Evolutionary conservation across 2,113 vertebrate species (phyloP), one percentile per base, ranked within the genome.

Genomic region (Apaloderma vittatum): DNA sequence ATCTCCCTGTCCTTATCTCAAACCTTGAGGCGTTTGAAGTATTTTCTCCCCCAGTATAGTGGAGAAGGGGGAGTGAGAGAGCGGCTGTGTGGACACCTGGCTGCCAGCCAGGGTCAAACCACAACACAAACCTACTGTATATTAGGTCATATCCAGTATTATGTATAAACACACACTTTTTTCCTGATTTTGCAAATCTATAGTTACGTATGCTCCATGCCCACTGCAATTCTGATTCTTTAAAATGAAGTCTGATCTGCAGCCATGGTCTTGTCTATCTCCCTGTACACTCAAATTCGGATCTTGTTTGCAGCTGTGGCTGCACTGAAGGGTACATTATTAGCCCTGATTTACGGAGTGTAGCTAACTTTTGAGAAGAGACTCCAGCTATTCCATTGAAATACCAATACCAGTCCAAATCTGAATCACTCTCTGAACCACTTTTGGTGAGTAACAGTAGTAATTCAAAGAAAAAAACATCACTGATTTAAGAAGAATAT

Each of bases 381-480:
- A 51, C 36, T 62, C 37, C 66, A 78, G 29, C 62, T 14, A 54
- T 74, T 66, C 29, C n/a, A 65, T 29, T 58, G 23, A 80, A 93
- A 90, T 77, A 74, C 36, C 29, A 67, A 58, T 68, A 49, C 8
- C 13, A 27, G 19, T 85, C 48, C 45, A 30, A 80, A 78, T 82
- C 51, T 76, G 74, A 88, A 91, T 75, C 43, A 65, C 12, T 80
- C 43, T 12, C n/a, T 48, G 45, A 59, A 58, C 15, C 15, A 78
- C 19, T 84, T 74, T 46, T 76, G 30, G 55, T 78, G 45, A 67
- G 65, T 17, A 82, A 32, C 40, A 36, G 15, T 52, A 73, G 52
- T 40, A 40, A 40, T 86, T 90, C 77, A 93, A 95, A 93, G 51
- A 80, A 95, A 96, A 94, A 96, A 94, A 49, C 37, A 77, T 8